Base-by-base conservation (phyloP, 1,140 invertebrate genomes). In the Drosophila jambulina region DNA sequence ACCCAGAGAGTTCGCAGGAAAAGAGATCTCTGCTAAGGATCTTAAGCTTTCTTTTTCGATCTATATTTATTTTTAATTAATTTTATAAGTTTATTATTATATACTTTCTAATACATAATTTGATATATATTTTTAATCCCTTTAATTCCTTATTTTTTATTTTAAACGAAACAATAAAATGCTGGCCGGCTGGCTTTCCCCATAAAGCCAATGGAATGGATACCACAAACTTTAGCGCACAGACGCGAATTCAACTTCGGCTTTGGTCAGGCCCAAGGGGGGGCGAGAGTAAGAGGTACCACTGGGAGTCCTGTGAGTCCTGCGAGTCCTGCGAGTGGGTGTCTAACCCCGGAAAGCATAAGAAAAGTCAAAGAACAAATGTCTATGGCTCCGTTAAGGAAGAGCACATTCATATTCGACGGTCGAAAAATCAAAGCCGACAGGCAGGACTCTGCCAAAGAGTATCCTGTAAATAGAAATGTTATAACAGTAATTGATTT, bases 331-430 rank as follows among this genome's bases (percentile, higher is more conserved):
- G 21, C n/a, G 62, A 45, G 43, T 46, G 60, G 48, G 45, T 38
- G 60, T 68, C 63, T 49, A 75, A 74, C 63, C 80, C 85, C 85
- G 81, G 85, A 90, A 88, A 88, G 85, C 70, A 76, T 54, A 76
- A 79, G 85, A 84, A 88, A 88, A 88, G 85, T 88, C 85, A 88
- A 88, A 88, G 85, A 88, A 90, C 85, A 88, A 88, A 88, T 88
- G 77, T 80, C 80, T 87, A 78, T 56, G 80, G 65, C 76, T 69
- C 51, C 61, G 48, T 62, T 62, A 75, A 61, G 57, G 43, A 67
- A 58, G 54, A 65, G 27, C 57, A 62, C 45, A 49, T 67, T 69
- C 68, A 70, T 70, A 69, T 59, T 61, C 62, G 34, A 42, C 46
- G 29, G 19, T 21, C 46, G 13, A 51, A 62, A 53, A 19, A 21